Percentiles rank a stretch among this genome's conserved stretches.
These are phyloP conservation scores for Gymnothorax reevesii DNA, from an alignment of 2,797 vertebrate genomes.

Conservation along the genomic window DNA sequence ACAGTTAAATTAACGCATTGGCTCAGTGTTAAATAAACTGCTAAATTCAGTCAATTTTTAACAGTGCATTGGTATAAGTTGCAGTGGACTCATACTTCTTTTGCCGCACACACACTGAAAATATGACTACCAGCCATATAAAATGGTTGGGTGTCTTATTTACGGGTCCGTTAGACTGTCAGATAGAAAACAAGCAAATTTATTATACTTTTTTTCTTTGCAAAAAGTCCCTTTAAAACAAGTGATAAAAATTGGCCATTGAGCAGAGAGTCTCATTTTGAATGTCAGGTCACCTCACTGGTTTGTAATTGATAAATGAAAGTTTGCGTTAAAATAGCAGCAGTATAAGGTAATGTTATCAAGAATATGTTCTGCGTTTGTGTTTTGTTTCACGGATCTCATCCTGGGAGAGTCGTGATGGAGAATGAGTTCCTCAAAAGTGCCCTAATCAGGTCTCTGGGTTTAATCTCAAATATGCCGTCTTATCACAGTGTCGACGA, in stretches of 20 bases:
- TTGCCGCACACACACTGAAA: too few relatives aligned
- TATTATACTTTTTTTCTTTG: too few relatives aligned
- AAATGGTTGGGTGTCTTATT: too few relatives aligned
- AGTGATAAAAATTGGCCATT: background rate
- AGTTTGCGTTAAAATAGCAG: background rate
- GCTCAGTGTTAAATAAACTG: too few relatives aligned
- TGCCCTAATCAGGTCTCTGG: background rate
- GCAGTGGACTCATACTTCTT: too few relatives aligned
- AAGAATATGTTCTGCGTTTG: background rate
- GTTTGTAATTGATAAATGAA: background rate
- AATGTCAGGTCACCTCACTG: background rate
- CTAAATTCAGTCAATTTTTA: too few relatives aligned
- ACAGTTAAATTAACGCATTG: too few relatives aligned
- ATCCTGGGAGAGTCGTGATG: background rate
- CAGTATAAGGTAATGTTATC: background rate
- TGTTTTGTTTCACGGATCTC: background rate
- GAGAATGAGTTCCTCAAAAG: background rate
- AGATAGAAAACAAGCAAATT: too few relatives aligned
- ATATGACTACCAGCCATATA: too few relatives aligned
- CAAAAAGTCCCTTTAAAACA: background rate
- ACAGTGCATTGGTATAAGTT: too few relatives aligned
- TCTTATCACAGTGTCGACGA: conserved; percentile 49
- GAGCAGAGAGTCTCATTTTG: background rate
- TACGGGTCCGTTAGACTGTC: too few relatives aligned
- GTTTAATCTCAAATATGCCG: conserved; percentile 27